Evolutionary conservation across 2,797 vertebrate species (phyloP).

Genomic region (Hemibagrus guttatus): DNA sequence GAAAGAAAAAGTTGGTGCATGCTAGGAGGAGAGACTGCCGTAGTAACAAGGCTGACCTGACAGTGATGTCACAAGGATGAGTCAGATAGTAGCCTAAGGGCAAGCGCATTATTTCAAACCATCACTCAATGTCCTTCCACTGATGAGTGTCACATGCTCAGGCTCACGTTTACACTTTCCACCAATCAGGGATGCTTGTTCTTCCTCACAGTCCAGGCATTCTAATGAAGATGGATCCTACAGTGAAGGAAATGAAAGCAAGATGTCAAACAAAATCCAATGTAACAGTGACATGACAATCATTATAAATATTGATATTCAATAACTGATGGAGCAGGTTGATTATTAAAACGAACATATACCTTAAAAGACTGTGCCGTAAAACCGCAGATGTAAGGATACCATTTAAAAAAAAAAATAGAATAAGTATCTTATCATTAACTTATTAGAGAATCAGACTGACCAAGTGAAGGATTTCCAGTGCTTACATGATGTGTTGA

Average conservation of each 20-base stretch:
- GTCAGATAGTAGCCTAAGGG: constrained; percentile 31
- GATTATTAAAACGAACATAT: not conserved
- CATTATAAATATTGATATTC: not conserved
- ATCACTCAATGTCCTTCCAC: constrained; percentile 39
- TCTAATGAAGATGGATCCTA: not conserved
- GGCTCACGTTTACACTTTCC: not conserved
- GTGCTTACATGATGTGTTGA: not conserved
- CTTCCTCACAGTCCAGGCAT: not conserved
- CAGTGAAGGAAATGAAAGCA: not conserved
- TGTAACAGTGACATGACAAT: not conserved
- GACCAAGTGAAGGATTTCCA: not conserved
- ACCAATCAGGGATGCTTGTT: constrained; percentile 10
- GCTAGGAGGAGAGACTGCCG: constrained; percentile 3
- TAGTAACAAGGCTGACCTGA: constrained; percentile 36
- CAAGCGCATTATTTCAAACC: constrained; percentile 47
- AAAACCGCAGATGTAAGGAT: not conserved
- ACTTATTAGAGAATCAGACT: not conserved
- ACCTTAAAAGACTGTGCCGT: not conserved
- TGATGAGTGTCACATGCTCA: constrained; percentile 17
- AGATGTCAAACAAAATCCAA: not conserved
- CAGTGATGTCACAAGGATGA: constrained; percentile 45
- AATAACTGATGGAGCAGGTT: not conserved
- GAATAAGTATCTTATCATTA: not conserved
- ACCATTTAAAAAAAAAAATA: not conserved
- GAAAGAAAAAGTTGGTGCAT: not conserved